Evolutionary conservation across 2,113 vertebrate species (phyloP), one percentile per base, ranked within the genome.

Genomic region (Rhizomys pruinosus): DNA sequence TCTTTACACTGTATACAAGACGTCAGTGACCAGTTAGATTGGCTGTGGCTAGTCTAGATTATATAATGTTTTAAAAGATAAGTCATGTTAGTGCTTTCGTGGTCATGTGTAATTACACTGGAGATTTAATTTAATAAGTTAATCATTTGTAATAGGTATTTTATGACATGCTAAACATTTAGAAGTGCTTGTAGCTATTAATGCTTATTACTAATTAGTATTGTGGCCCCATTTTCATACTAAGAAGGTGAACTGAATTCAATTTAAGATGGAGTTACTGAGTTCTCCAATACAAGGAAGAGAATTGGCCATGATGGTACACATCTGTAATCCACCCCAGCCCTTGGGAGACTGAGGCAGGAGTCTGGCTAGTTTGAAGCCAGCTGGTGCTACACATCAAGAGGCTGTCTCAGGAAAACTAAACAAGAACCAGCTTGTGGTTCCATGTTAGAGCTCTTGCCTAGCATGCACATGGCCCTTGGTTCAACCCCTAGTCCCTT

Each of bases 41-140:
- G 55, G 27, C 42, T 66, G 61, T 81, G 80, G 32, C 81, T 88
- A 79, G 84, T 66, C 84, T 81, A 39, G 84, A 42, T 89, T 79
- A 91, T 71, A 32, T 22, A 84, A 64, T 11, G 11, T 84, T 92
- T 90, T 37, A 73, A 72, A 80, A 74, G 52, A 59, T 68, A 90
- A 87, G 64, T 84, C 17, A 1, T 37, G 74, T 92, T 77, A 89
- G 87, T 79, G 84, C 76, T 87, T 94, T 95, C 29, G 84, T 76
- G 34, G 79, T 84, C 59, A 29, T 55, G 73, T 87, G 72, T 9
- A 77, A 55, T 94, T 90, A 79, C 44, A 88, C 20, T n/a, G 55
- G 72, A 61, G 61, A 73, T 57, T 76, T 89, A 59, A 66, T 86
- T 92, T 91, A 88, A 29, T 95, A 85, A 90, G 82, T 78, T 93